Evolutionary conservation across 2,888 invertebrate species (phyloP).

Genomic region (Lissonota sp.): DNA sequence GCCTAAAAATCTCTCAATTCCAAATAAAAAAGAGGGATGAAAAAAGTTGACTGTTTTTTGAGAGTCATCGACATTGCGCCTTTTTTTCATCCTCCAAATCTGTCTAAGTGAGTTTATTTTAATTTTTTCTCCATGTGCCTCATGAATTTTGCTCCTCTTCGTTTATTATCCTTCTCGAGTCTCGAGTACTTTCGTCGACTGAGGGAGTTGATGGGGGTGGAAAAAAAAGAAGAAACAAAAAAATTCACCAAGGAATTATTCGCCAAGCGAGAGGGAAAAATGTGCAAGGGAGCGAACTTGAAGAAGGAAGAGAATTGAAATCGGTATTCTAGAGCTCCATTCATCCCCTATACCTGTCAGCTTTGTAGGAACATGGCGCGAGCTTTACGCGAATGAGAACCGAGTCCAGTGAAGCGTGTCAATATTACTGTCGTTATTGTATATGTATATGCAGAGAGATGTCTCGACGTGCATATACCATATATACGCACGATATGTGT

Average conservation of each 20-base stretch:
- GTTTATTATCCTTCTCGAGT: slow-evolving; percentile 21
- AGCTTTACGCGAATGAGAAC: slow-evolving; percentile 53
- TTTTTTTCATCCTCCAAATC: neutral
- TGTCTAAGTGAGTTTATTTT: neutral
- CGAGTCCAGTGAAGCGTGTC: slow-evolving; percentile 47
- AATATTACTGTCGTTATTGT: slow-evolving; percentile 40
- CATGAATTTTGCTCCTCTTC: slow-evolving; percentile 17
- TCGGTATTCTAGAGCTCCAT: slow-evolving; percentile 29
- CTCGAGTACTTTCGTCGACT: slow-evolving; percentile 32
- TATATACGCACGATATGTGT: slow-evolving; percentile 14
- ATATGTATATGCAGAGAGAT: slow-evolving; percentile 6
- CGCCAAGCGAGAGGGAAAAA: neutral
- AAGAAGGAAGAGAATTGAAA: slow-evolving; percentile 35
- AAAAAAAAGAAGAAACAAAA: neutral
- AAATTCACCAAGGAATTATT: neutral
- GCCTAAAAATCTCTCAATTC: no score
- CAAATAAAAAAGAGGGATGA: no score
- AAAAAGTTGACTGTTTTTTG: no score
- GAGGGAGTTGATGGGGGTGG: neutral
- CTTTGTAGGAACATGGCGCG: slow-evolving; percentile 17
- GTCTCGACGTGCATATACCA: slow-evolving; percentile 15
- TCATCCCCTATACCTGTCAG: slow-evolving; percentile 24
- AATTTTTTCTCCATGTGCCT: slow-evolving; percentile 19
- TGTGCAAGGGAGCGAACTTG: slow-evolving; percentile 35
- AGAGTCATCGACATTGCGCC: no score